A percentile compares a stretch with the other conserved stretches of the same genome.
Evolutionary conservation across 2,888 invertebrate genomes (phyloP).

Genomic region (Acronicta leporina): DNA sequence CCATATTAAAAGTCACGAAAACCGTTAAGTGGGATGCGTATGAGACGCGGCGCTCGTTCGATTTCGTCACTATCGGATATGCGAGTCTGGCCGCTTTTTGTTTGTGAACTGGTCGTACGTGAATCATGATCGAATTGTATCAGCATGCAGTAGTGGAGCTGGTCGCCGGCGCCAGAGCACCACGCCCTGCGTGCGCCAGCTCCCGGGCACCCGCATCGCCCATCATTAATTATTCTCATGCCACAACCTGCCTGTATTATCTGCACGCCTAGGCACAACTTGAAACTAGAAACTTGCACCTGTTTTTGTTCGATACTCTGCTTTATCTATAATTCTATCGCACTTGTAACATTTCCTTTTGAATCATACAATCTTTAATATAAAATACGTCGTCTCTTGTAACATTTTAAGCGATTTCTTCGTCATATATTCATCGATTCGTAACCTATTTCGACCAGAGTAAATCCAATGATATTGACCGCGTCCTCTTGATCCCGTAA

Average conservation of each 20-base stretch:
- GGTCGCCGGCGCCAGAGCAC: slow-evolving; percentile 79
- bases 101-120: slow-evolving; percentile 69
- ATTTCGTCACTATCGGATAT: slow-evolving; percentile 81
- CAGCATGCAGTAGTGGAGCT: slow-evolving; percentile 63
- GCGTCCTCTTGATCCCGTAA: slow-evolving; percentile 56
- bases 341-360: slow-evolving; percentile 48
- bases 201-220: slow-evolving; percentile 71
- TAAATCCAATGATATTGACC: slow-evolving; percentile 56
- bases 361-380: slow-evolving; percentile 49
- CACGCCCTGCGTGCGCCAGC: slow-evolving; percentile 77
- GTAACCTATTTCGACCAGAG: slow-evolving; percentile 46
- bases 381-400: slow-evolving; percentile 35
- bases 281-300: slow-evolving; percentile 66
- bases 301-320: slow-evolving; percentile 63
- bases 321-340: slow-evolving; percentile 61
- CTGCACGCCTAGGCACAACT: slow-evolving; percentile 62
- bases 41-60: slow-evolving; percentile 68
- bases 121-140: slow-evolving; percentile 75
- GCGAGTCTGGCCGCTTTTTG: slow-evolving; percentile 75
- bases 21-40: slow-evolving; percentile 83
- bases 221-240: slow-evolving; percentile 78
- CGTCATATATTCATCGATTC: slow-evolving; percentile 26
- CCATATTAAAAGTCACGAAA: slow-evolving; percentile 79
- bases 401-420: slow-evolving; percentile 28
- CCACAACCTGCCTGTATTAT: slow-evolving; percentile 73